These are phyloP conservation scores for Incurvaria masculella DNA, from an alignment of 2,888 invertebrate species.

Conservation along the genomic window DNA sequence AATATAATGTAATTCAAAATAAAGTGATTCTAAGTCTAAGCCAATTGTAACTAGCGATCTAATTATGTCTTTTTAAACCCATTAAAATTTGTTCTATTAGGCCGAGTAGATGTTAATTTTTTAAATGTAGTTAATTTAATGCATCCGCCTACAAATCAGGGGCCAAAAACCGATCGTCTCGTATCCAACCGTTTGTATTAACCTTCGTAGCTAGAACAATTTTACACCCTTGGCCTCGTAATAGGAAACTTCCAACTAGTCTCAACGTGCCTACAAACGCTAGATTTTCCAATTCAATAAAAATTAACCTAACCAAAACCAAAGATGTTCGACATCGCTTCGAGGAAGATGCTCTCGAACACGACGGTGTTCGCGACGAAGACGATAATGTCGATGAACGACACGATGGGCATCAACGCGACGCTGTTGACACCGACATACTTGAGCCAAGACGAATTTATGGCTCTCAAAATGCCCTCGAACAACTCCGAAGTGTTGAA, in stretches of 20 bases:
- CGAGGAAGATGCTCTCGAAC: conserved; percentile 36
- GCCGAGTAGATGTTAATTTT: too few relatives aligned
- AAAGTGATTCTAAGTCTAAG: too few relatives aligned
- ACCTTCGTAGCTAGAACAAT: conserved; percentile 21
- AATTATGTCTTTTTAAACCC: too few relatives aligned
- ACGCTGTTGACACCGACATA: conserved; percentile 52
- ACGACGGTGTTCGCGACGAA: conserved; percentile 24
- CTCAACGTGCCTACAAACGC: neutral
- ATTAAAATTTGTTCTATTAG: too few relatives aligned
- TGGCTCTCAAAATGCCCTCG: conserved; percentile 51
- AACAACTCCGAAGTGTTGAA: conserved; percentile 51
- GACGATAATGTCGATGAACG: conserved; percentile 33
- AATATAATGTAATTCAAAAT: too few relatives aligned
- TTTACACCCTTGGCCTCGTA: conserved; percentile 7
- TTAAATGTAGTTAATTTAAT: neutral
- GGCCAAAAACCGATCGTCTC: neutral
- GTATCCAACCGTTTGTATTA: neutral
- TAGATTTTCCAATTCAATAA: neutral
- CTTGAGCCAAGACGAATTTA: conserved; percentile 55
- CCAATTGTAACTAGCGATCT: too few relatives aligned
- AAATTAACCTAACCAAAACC: neutral
- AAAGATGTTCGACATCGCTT: neutral
- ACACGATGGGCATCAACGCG: conserved; percentile 32
- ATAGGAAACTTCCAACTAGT: neutral
- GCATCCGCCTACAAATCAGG: neutral